Base-by-base conservation (phyloP, 2,797 vertebrate species). In the Catamblyrhynchus diadema region DNA sequence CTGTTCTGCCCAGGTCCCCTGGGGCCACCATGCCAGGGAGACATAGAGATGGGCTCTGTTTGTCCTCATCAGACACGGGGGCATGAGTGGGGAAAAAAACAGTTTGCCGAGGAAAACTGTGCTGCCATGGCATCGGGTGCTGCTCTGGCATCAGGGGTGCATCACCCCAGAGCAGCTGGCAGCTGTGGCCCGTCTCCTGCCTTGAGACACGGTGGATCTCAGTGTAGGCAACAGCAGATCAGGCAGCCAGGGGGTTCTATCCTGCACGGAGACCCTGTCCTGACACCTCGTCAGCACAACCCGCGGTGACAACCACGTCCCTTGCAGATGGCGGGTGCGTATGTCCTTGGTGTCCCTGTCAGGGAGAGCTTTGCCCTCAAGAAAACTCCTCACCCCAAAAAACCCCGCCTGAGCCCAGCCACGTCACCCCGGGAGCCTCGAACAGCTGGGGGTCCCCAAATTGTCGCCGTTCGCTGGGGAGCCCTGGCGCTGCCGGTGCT, bases 231-330 rank as follows among this genome's bases (percentile, higher is more conserved):
- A 30, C 0, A 4, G 45, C 59, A 48, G 32, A 61, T 35, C 27
- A 39, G 27, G 64, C 51, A 69, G 44, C 25, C 10, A 9, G 47
- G 1, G 1, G 28, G 10, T 59, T 69, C 69, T 2, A 22, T 25
- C 65, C 82, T 71, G 62, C 81, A 44, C 1, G 0, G 25, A 41
- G 59, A 57, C 61, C 22, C 39, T 24, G 2, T 35, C 27, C 21
- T 19, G 1, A 67, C 35, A 33, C 24, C 19, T 42, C 2, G 0
- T 6, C 8, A 1, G 53, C 1, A 12, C 71, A 32, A 5, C 1
- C 18, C 2, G 0, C 0, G 0, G n/a, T 21, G 64, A 91, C 75
- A 90, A 8, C 42, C 0, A 0, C 4, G 32, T 44, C 64, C 74
- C 78, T 79, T 27, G 35, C 57, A 27, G 35, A 61, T 25, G 37